These are phyloP conservation scores for Benitochromis conjunctus DNA, from an alignment of 2,113 vertebrate species.

Conservation along the genomic window DNA sequence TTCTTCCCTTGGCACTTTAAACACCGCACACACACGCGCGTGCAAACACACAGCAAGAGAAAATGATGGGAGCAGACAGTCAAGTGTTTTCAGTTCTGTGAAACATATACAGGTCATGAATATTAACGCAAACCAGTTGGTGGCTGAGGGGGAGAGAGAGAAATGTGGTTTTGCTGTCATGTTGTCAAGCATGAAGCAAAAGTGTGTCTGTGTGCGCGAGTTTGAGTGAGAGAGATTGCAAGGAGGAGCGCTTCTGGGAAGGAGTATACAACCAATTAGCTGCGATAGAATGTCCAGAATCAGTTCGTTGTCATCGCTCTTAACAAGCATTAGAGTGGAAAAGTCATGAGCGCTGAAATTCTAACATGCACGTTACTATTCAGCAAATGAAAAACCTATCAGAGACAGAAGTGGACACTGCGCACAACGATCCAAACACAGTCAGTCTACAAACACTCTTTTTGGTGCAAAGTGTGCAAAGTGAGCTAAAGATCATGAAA, in stretches of 20 bases:
- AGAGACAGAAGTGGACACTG: neutral
- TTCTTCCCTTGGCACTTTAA: conserved; percentile 2
- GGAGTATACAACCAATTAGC: conserved; percentile 51
- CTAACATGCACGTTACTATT: conserved; percentile 32
- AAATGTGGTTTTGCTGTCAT: conserved; percentile 39
- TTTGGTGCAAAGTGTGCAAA: neutral
- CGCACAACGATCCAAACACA: neutral
- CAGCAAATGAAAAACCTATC: conserved; percentile 16
- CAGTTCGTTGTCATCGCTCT: conserved; percentile 28
- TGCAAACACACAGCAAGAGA: neutral
- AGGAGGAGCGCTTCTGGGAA: neutral
- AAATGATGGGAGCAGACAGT: conserved; percentile 56
- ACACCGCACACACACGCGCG: neutral
- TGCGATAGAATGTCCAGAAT: conserved; percentile 53
- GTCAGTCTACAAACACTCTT: neutral
- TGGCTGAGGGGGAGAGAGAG: conserved; percentile 2
- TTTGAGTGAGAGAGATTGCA: neutral
- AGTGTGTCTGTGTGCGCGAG: neutral
- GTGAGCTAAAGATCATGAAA: neutral
- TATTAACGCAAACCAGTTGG: conserved; percentile 58
- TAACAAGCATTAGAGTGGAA: conserved; percentile 7
- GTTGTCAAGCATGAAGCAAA: conserved; percentile 23
- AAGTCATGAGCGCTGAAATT: conserved; percentile 26
- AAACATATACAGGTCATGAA: conserved; percentile 63
- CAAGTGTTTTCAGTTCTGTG: conserved; percentile 56